phyloP scores from a whole-genome alignment of 2,113 vertebrate species.

The Bubo scandiacus region DNA sequence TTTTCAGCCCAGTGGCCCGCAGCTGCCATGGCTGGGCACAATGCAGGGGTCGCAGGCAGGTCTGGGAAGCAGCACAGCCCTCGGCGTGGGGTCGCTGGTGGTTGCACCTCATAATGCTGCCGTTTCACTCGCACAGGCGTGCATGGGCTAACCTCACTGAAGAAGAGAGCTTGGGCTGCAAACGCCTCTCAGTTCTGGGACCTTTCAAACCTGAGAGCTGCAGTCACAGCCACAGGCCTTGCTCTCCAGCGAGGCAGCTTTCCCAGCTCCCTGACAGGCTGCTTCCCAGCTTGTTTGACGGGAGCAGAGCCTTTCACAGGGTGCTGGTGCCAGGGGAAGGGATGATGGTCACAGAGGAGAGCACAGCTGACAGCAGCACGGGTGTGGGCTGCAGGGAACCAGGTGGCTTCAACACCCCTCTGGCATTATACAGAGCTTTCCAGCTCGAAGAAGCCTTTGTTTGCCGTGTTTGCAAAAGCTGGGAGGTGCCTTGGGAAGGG shows the following conservation, averaged over 20 bases:
- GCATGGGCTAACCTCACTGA: background rate
- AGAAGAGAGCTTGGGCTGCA: background rate
- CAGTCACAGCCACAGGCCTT: background rate
- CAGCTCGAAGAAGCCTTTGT: background rate
- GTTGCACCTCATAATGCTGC: fast-evolving
- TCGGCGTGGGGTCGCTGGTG: fast-evolving
- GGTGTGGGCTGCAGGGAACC: background rate
- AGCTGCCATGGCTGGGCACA: fast-evolving
- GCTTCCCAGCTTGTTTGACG: background rate
- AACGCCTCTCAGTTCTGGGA: background rate
- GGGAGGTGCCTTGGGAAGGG: background rate
- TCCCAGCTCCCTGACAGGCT: fast-evolving
- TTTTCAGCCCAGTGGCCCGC: background rate
- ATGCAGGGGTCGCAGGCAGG: fast-evolving
- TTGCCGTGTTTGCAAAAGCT: background rate
- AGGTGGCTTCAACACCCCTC: background rate
- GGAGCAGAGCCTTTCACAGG: background rate
- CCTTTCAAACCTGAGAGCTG: background rate
- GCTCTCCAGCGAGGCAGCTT: background rate
- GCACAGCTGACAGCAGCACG: background rate
- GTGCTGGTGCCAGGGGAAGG: background rate
- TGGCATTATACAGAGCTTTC: background rate
- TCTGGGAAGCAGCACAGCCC: background rate
- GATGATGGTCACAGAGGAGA: background rate
- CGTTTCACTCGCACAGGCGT: background rate